A percentile compares a stretch with the other conserved stretches of the same genome.
phyloP scores from a whole-genome alignment of 1,140 invertebrate genomes.

The Mizuhopecten yessoensis region DNA sequence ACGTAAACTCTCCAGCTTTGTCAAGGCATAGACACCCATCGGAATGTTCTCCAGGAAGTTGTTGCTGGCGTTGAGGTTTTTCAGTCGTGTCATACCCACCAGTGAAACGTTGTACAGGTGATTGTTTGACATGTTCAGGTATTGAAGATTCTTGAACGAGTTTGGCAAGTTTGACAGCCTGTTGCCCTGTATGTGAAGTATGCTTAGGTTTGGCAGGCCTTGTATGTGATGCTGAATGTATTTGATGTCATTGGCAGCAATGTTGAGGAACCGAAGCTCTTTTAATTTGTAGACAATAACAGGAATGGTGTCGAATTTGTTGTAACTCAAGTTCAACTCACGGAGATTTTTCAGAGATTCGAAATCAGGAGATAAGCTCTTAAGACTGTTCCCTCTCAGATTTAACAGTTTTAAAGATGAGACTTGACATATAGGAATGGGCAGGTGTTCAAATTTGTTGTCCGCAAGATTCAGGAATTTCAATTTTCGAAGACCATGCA shows the following conservation, averaged over 20 bases:
- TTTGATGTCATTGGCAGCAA: constrained; percentile 75
- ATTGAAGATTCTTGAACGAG: constrained; percentile 71
- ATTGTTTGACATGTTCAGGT: constrained; percentile 78
- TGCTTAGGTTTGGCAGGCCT: constrained; percentile 69
- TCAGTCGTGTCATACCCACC: constrained; percentile 71
- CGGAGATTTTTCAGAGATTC: constrained; percentile 72
- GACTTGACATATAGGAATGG: constrained; percentile 76
- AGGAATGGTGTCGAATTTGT: constrained; percentile 72
- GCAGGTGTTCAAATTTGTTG: constrained; percentile 80
- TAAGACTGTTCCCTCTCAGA: constrained; percentile 74
- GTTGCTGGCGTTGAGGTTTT: constrained; percentile 74
- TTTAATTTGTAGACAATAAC: constrained; percentile 63
- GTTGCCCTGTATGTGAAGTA: constrained; percentile 77
- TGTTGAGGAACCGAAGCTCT: constrained; percentile 73
- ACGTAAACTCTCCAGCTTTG: constrained; percentile 71
- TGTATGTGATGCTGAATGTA: constrained; percentile 71
- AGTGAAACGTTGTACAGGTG: constrained; percentile 75
- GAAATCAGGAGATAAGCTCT: constrained; percentile 74
- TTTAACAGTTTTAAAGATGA: constrained; percentile 72
- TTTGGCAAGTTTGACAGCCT: constrained; percentile 71
- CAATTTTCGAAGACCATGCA: constrained; percentile 73
- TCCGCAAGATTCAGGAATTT: constrained; percentile 75
- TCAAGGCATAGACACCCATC: constrained; percentile 71
- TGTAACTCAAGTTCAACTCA: constrained; percentile 78
- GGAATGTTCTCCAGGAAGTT: constrained; percentile 78